Evolutionary conservation across 2,888 invertebrate species (phyloP).

Genomic region (Macaria notata): DNA sequence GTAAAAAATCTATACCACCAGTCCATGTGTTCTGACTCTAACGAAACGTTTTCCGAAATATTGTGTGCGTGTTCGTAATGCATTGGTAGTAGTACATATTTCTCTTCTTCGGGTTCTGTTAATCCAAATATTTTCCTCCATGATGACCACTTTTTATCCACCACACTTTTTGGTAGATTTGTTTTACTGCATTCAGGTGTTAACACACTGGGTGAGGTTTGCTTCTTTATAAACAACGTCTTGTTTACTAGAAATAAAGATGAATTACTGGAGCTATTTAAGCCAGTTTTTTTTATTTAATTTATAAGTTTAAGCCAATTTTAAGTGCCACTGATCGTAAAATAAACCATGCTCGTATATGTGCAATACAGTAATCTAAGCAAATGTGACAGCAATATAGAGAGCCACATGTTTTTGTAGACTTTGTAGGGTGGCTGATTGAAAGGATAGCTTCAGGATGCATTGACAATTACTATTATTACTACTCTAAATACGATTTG

Average conservation of each 20-base stretch:
- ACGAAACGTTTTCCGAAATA: constrained; percentile 27
- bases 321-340: too few species aligned
- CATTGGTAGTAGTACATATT: constrained; percentile 56
- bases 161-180: constrained; percentile 19
- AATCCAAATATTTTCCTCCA: constrained; percentile 48
- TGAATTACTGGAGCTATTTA: too few species aligned
- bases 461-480: too few species aligned
- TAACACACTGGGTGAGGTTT: constrained; percentile 9
- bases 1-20: constrained; percentile 65
- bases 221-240: constrained; percentile 39
- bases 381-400: too few species aligned
- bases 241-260: constrained; percentile 36
- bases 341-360: too few species aligned
- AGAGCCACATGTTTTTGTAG: too few species aligned
- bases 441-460: too few species aligned
- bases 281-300: too few species aligned
- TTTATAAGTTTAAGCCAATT: too few species aligned
- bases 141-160: constrained; percentile 36
- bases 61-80: constrained; percentile 36
- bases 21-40: constrained; percentile 39
- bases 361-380: too few species aligned
- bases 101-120: constrained; percentile 50
- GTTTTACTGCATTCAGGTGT: constrained; percentile 19
- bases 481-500: too few species aligned
- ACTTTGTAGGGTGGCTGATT: too few species aligned